Evolutionary conservation across 2,888 invertebrate species (phyloP).

Genomic region (Heliconius charithonia): DNA sequence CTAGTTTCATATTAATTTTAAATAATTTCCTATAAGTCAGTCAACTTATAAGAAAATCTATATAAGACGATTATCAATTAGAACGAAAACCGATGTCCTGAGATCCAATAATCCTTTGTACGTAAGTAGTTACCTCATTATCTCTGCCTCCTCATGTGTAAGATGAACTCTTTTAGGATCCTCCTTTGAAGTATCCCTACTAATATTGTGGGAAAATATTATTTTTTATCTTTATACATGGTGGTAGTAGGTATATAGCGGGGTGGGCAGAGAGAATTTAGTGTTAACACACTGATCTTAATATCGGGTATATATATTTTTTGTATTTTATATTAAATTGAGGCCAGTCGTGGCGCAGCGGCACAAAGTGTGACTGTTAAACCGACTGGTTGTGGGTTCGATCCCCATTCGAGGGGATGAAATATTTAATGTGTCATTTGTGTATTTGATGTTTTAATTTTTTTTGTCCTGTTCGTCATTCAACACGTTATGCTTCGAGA

Average conservation of each 20-base stretch:
- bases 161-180: conserved; percentile 46
- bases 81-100: conserved; percentile 42
- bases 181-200: conserved; percentile 21
- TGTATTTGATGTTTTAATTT: no score
- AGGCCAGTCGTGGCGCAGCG: no score
- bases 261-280: not conserved
- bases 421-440: no score
- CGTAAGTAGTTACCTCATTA: conserved; percentile 71
- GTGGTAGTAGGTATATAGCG: not conserved
- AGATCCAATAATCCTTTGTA: conserved; percentile 35
- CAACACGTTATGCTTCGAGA: no score
- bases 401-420: no score
- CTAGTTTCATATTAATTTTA: not conserved
- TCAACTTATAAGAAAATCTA: conserved; percentile 15
- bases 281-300: no score
- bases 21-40: conserved; percentile 2
- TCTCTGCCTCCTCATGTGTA: conserved; percentile 72
- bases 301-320: no score
- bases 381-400: no score
- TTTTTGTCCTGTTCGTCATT: no score
- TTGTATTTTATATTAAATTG: no score
- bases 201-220: conserved; percentile 1
- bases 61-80: conserved; percentile 34
- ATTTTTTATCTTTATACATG: not conserved
- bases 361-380: no score